Evolutionary conservation across 37 sponge, comb jelly and placozoan species (phyloP).

Genomic region (Hormiphora californensis): DNA sequence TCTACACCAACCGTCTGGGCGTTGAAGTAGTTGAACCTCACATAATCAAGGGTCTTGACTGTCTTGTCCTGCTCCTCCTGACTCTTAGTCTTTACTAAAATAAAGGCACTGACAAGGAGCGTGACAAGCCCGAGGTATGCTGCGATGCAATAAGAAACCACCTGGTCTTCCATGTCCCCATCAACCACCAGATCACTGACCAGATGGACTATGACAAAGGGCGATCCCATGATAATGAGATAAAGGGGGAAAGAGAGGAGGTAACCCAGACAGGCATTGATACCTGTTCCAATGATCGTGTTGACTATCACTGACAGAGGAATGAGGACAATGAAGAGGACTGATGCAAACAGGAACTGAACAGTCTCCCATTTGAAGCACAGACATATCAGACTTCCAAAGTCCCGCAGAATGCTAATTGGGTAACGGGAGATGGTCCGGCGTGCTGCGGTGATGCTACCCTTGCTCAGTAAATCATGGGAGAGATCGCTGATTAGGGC

Average conservation of each 20-base stretch:
- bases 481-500: slow-evolving; percentile 6
- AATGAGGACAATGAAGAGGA: slow-evolving; percentile 39
- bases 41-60: slow-evolving; percentile 24
- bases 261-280: neutral
- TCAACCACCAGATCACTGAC: neutral
- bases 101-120: neutral
- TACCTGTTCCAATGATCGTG: neutral
- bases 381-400: neutral
- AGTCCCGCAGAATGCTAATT: neutral
- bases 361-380: slow-evolving; percentile 34
- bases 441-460: slow-evolving; percentile 10
- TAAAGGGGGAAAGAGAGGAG: neutral
- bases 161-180: neutral
- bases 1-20: neutral
- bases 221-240: neutral
- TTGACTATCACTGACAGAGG: slow-evolving; percentile 35
- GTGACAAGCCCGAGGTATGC: neutral
- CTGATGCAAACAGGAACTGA: neutral
- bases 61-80: neutral
- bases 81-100: neutral
- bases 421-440: slow-evolving; percentile 5
- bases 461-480: slow-evolving; percentile 12
- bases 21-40: slow-evolving; percentile 38
- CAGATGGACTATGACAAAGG: slow-evolving; percentile 24
- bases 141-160: neutral